Evolutionary conservation across 2,888 invertebrate species (phyloP).

Genomic region (Hesperia comma): DNA sequence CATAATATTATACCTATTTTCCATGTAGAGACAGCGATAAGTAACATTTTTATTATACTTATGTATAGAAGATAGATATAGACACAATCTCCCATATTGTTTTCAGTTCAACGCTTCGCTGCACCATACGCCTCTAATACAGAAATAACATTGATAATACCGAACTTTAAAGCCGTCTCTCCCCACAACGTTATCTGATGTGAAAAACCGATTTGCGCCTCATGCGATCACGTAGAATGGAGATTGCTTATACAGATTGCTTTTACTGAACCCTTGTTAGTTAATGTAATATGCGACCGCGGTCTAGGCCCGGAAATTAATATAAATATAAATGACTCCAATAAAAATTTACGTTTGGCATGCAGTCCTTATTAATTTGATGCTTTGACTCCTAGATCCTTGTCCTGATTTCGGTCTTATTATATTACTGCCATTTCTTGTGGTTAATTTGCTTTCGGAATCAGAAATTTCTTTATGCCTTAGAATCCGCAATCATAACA

Average conservation of each 20-base stretch:
- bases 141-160: conserved; percentile 3
- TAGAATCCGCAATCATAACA: too few species aligned
- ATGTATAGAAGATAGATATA: too few species aligned
- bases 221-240: conserved; percentile 1
- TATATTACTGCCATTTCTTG: too few species aligned
- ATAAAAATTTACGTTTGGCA: background rate
- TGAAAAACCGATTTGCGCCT: conserved; percentile 6
- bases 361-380: too few species aligned
- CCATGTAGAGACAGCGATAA: too few species aligned
- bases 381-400: too few species aligned
- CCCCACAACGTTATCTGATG: conserved; percentile 1
- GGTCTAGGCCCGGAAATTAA: conserved; percentile 12
- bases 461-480: too few species aligned
- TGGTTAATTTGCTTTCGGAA: too few species aligned
- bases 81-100: background rate
- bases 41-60: too few species aligned
- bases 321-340: background rate
- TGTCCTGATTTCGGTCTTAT: too few species aligned
- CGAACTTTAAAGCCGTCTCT: background rate
- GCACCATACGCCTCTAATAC: background rate
- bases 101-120: background rate
- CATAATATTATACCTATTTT: too few species aligned
- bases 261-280: conserved; percentile 14
- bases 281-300: conserved; percentile 2
- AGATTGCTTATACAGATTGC: background rate